These are phyloP conservation scores for Calonectris borealis DNA, from an alignment of 2,113 vertebrate species.

Conservation along the genomic window DNA sequence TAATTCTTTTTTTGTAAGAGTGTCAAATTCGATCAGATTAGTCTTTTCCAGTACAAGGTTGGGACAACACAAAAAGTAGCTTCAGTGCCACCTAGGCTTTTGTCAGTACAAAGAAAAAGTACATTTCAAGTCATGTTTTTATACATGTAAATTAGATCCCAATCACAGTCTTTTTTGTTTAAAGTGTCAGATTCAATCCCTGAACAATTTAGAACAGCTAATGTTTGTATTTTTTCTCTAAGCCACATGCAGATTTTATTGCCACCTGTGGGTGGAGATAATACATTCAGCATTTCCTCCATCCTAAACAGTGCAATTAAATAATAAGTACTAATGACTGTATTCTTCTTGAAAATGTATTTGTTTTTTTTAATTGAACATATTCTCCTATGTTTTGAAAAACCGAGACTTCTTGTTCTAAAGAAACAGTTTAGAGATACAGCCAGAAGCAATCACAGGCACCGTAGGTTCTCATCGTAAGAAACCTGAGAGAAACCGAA, in stretches of 20 bases:
- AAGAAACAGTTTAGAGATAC: not conserved
- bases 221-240: not conserved
- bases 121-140: not conserved
- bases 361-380: not conserved
- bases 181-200: not conserved
- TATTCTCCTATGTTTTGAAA: not conserved
- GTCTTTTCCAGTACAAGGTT: constrained; percentile 1
- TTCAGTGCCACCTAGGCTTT: not conserved
- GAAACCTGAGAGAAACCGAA: not conserved
- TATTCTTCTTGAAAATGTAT: not conserved
- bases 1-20: not conserved
- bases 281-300: not conserved
- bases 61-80: not conserved
- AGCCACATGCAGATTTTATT: not conserved
- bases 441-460: not conserved
- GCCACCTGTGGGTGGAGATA: not conserved
- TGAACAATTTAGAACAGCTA: not conserved
- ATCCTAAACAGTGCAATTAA: not conserved
- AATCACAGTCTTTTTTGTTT: not conserved
- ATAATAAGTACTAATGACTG: not conserved
- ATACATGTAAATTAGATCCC: not conserved
- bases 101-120: not conserved
- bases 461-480: not conserved
- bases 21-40: not conserved
- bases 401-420: not conserved